Evolutionary conservation across 2,797 vertebrate species (phyloP).

Genomic region (Melanotaenia nigrans): DNA sequence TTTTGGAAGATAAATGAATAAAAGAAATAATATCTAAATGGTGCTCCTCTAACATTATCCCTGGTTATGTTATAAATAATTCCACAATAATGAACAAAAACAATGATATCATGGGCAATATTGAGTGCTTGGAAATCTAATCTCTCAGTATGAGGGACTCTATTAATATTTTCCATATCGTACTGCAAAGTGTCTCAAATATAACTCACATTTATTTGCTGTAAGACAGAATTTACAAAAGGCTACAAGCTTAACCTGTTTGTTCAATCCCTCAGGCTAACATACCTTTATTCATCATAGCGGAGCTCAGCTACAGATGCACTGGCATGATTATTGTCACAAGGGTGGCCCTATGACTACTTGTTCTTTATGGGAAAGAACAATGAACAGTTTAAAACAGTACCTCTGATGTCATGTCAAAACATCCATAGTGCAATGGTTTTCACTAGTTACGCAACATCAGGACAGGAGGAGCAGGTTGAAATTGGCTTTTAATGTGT

Average conservation of each 20-base stretch:
- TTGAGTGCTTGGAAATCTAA: conserved; percentile 6
- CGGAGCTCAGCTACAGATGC: conserved; percentile 28
- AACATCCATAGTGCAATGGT: conserved; percentile 35
- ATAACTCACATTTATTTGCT: conserved; percentile 23
- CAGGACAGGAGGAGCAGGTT: conserved; percentile 19
- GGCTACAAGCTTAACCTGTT: conserved; percentile 19
- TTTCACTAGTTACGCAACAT: conserved; percentile 45
- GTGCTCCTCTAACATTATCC: not conserved
- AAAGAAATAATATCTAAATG: conserved; percentile 7
- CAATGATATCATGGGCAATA: conserved; percentile 26
- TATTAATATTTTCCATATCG: conserved; percentile 35
- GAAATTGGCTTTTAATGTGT: conserved; percentile 28
- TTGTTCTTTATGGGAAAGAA: conserved; percentile 31
- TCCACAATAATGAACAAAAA: conserved; percentile 35
- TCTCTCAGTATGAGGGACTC: not conserved
- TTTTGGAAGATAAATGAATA: not conserved
- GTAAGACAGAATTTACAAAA: conserved; percentile 15
- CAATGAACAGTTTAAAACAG: conserved; percentile 58
- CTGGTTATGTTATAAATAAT: conserved; percentile 19
- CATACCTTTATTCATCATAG: conserved; percentile 48
- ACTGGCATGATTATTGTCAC: conserved; percentile 54
- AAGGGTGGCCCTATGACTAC: conserved; percentile 42
- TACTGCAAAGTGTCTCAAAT: conserved; percentile 21
- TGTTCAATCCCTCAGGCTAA: conserved; percentile 44
- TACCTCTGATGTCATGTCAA: conserved; percentile 63